Conservation (phyloP, 2,888 invertebrate genomes). For the Suillia variegata region DNA sequence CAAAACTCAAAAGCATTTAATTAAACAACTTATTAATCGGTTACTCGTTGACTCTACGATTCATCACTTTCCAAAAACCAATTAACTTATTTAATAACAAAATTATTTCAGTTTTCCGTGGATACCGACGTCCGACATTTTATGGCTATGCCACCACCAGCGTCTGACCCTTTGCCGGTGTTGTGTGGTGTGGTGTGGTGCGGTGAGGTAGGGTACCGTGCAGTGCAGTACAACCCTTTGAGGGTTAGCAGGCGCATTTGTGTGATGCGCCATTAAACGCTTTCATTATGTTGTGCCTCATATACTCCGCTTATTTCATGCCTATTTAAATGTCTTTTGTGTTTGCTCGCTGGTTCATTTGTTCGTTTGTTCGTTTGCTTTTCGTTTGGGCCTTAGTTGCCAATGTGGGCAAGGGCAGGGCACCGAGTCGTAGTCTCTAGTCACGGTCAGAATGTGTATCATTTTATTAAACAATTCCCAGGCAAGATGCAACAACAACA, state of each 20-base stretch:
- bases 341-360: neutral
- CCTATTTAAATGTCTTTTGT: neutral
- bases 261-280: neutral
- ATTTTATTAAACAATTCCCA: neutral
- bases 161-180: too few relatives aligned
- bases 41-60: too few relatives aligned
- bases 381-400: too few relatives aligned
- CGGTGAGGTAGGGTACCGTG: too few relatives aligned
- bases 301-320: neutral
- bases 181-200: too few relatives aligned
- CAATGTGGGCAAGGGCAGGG: too few relatives aligned
- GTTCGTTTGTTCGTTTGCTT: too few relatives aligned
- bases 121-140: too few relatives aligned
- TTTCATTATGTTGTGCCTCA: neutral
- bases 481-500: neutral
- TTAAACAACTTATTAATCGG: too few relatives aligned
- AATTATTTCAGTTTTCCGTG: neutral
- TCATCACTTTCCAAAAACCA: neutral
- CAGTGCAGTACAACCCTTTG: neutral
- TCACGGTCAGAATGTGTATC: neutral
- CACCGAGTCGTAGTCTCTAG: neutral
- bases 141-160: neutral
- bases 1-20: too few relatives aligned
- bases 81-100: conserved; percentile 1
- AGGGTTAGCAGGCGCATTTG: neutral